A percentile compares a stretch with the other conserved stretches of the same genome.
These are phyloP conservation scores for Galaxea fascicularis DNA, from an alignment of 92 coral and sea anemone species.

Conservation along the genomic window DNA sequence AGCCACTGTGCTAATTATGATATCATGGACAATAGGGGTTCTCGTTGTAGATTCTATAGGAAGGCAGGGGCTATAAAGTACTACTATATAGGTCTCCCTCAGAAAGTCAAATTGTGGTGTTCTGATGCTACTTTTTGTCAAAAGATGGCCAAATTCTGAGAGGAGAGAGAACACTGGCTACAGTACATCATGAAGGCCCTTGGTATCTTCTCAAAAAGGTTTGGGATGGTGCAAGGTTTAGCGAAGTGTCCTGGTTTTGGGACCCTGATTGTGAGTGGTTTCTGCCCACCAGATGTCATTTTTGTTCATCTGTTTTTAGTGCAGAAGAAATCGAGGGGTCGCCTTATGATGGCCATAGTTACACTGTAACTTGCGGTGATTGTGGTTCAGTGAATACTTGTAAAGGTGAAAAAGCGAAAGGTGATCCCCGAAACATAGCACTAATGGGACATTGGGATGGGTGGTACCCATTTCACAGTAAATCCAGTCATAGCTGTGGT, in stretches of 20 bases:
- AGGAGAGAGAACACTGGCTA: slow-evolving; percentile 77
- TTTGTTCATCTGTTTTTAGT: slow-evolving; percentile 37
- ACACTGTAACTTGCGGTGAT: slow-evolving; percentile 23
- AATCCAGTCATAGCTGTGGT: slow-evolving; percentile 32
- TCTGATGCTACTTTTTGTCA: slow-evolving; percentile 59
- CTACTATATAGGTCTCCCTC: slow-evolving; percentile 75
- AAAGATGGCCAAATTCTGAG: slow-evolving; percentile 74
- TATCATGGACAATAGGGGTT: slow-evolving; percentile 54
- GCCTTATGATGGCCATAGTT: slow-evolving; percentile 4
- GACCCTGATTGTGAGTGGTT: slow-evolving; percentile 55
- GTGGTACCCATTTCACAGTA: slow-evolving; percentile 30
- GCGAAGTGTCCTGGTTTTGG: slow-evolving; percentile 57
- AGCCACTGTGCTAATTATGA: slow-evolving; percentile 67
- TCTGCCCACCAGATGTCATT: slow-evolving; percentile 43
- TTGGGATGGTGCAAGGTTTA: slow-evolving; percentile 49
- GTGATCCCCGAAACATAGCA: slow-evolving; percentile 33
- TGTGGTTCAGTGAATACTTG: slow-evolving; percentile 29
- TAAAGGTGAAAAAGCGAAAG: slow-evolving; percentile 15
- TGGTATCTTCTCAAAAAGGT: slow-evolving; percentile 13
- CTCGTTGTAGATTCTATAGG: slow-evolving; percentile 66
- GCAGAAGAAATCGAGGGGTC: slow-evolving; percentile 38
- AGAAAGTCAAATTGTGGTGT: slow-evolving; percentile 69
- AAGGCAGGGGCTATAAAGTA: slow-evolving; percentile 60
- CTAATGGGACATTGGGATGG: slow-evolving; percentile 39
- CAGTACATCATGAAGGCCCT: slow-evolving; percentile 27